Evolutionary conservation across 1,140 invertebrate genomes (phyloP), one percentile per base, ranked within the genome.

Genomic region (Listronotus bonariensis): DNA sequence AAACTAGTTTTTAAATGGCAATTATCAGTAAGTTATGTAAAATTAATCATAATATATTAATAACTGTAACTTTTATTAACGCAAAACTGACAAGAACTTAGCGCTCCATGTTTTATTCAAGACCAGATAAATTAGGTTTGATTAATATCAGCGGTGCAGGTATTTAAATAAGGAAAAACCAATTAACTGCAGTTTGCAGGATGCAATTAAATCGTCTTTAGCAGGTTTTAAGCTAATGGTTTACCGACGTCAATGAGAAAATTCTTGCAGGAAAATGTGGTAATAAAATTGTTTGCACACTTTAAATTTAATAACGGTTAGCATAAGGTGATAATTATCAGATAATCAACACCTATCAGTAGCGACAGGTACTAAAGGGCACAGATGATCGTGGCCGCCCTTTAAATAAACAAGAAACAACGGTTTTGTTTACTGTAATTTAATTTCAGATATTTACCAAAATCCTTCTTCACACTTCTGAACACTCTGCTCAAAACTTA

Each of bases 1-100:
- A 66, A 66, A 66, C 64, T 58, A 60, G 64, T 66, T 66, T 60
- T 34, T 55, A 54, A 66, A 59, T 40, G 52, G 57, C 65, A 67
- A 62, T 67, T 62, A 67, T 43, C 58, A 43, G 20, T 60, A 66
- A 66, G 59, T 61, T 67, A 67, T 67, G 65, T 62, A 67, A 67
- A 67, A 40, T 57, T 55, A 67, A 61, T 61, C 65, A 67, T 67
- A 67, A 61, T 52, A 62, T 62, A 62, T 67, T 67, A 67, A 67
- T 67, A 66, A 66, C 51, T 56, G 58, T 62, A 62, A 61, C 40
- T 67, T 67, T 67, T 67, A 67, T 67, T 59, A 61, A 56, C 57
- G 42, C 59, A 62, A 67, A 67, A 67, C 59, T 67, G 65, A 62
- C 65, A 67, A 56, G 52, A 61, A 67, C 41, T 67, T 66, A 66